A percentile compares a stretch with the other conserved stretches of the same genome.
Evolutionary conservation across 1,140 invertebrate species (phyloP).

Genomic region (Anastrepha ludens): DNA sequence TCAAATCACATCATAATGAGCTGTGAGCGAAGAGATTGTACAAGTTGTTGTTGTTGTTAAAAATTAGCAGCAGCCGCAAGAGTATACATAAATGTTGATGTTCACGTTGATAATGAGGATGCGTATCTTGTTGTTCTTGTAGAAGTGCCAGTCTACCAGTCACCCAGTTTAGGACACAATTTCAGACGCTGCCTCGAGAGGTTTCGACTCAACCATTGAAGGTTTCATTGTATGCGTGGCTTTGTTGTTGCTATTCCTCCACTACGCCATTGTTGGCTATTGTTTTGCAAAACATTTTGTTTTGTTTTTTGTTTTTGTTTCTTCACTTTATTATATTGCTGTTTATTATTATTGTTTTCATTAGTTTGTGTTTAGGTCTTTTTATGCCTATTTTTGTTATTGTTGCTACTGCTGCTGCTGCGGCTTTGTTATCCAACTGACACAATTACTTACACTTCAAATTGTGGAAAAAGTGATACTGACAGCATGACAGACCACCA

Average conservation of each 20-base stretch:
- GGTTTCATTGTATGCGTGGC: neutral
- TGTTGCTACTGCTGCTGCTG: neutral
- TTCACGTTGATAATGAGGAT: neutral
- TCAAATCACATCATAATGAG: slow-evolving; percentile 47
- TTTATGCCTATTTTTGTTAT: neutral
- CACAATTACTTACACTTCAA: slow-evolving; percentile 49
- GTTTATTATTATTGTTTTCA: slow-evolving; percentile 36
- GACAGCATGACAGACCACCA: slow-evolving; percentile 3
- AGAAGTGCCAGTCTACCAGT: neutral
- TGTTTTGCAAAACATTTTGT: neutral
- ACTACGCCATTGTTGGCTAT: neutral
- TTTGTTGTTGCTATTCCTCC: neutral
- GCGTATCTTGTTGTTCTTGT: neutral
- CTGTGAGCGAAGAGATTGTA: neutral
- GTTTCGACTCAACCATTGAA: neutral
- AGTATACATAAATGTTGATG: too few relatives aligned
- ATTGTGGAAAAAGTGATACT: slow-evolving; percentile 29
- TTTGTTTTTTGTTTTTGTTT: neutral
- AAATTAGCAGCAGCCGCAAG: slow-evolving; percentile 13
- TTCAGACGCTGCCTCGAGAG: slow-evolving; percentile 16
- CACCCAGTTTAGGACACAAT: neutral
- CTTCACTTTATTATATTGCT: neutral
- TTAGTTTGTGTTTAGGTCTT: slow-evolving; percentile 8
- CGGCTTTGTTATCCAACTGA: slow-evolving; percentile 41
- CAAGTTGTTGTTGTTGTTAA: neutral